Conservation (phyloP, 2,888 invertebrate genomes). For the Carpatolechia fugitivella region DNA sequence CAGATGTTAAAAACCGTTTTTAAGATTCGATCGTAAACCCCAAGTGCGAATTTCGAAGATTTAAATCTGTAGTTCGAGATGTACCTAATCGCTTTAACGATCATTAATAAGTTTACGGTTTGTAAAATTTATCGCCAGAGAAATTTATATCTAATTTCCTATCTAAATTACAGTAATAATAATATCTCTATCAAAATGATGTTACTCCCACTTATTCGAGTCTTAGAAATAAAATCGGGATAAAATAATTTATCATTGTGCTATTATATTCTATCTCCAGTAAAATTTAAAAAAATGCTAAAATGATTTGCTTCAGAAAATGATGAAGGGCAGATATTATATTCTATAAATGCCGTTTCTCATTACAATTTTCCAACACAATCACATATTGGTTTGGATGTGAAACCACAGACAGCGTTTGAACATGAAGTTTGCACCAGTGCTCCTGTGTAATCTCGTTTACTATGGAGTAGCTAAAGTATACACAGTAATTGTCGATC, state of each 20-base stretch:
- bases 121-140: conserved; percentile 48
- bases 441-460: conserved; percentile 4
- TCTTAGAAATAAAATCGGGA: too few species aligned
- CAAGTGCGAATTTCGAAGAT: conserved; percentile 32
- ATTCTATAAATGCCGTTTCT: too few species aligned
- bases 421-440: neutral
- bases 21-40: conserved; percentile 40
- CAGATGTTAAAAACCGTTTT: conserved; percentile 55
- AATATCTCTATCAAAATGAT: too few species aligned
- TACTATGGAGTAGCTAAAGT: conserved; percentile 11
- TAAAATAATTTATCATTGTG: too few species aligned
- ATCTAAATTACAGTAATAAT: conserved; percentile 5
- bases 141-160: conserved; percentile 41
- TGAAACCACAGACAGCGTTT: too few species aligned
- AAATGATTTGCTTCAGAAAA: too few species aligned
- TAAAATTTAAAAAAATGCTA: too few species aligned
- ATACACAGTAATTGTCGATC: conserved; percentile 41
- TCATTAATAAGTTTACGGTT: conserved; percentile 46
- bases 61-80: conserved; percentile 20
- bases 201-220: too few species aligned
- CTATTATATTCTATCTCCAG: too few species aligned
- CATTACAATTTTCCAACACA: too few species aligned
- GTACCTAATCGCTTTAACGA: conserved; percentile 26
- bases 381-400: too few species aligned
- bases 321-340: too few species aligned